These are phyloP conservation scores for Hemitrygon akajei DNA, from an alignment of 2,797 vertebrate genomes.

Conservation along the genomic window DNA sequence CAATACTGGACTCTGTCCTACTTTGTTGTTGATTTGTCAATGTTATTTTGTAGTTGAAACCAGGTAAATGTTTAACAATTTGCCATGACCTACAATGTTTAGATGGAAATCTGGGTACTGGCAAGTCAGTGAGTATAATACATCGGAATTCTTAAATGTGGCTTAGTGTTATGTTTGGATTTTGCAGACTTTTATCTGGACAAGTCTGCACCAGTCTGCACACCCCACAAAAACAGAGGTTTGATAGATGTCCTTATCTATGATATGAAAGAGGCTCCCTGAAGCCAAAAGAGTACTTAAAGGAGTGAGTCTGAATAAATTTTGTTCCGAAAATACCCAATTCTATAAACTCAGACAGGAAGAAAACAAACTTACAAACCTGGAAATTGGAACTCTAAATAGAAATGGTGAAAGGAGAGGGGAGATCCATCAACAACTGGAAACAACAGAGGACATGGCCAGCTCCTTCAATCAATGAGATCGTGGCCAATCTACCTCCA, in stretches of 20 bases:
- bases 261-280: neutral
- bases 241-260: neutral
- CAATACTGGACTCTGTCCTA: neutral
- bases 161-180: neutral
- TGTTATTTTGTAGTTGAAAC: neutral
- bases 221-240: neutral
- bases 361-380: neutral
- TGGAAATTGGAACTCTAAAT: neutral
- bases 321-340: neutral
- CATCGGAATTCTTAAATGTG: constrained; percentile 12
- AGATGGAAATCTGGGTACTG: neutral
- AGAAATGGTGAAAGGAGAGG: neutral
- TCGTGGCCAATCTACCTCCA: neutral
- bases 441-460: neutral
- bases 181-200: neutral
- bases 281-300: neutral
- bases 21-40: neutral
- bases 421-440: neutral
- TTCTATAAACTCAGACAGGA: neutral
- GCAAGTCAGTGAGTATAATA: constrained; percentile 9
- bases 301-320: no score
- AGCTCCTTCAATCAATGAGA: neutral
- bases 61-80: constrained; percentile 22
- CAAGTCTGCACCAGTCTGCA: neutral
- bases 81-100: constrained; percentile 1